A percentile compares a stretch with the other conserved stretches of the same genome.
phyloP scores from a whole-genome alignment of 2,888 invertebrate genomes.

The Augochlorella aurata region DNA sequence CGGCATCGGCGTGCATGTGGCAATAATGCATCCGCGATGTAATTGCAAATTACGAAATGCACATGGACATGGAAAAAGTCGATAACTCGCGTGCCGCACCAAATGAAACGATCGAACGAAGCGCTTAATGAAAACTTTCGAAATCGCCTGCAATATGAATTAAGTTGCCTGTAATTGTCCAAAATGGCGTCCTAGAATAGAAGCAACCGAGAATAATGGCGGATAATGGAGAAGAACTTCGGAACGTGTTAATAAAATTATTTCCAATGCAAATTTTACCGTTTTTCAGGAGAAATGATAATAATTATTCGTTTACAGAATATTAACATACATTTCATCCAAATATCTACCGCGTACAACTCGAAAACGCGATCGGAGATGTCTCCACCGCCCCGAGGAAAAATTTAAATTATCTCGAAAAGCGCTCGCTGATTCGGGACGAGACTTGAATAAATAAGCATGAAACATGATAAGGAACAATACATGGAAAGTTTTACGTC shows the following conservation, averaged over 20 bases:
- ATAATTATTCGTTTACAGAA: background rate
- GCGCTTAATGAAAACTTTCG: background rate
- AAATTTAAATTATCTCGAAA: conserved; percentile 51
- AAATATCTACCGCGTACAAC: background rate
- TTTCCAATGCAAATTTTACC: background rate
- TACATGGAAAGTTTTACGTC: conserved; percentile 54
- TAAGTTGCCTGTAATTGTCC: background rate
- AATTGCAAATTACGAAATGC: background rate
- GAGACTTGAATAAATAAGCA: conserved; percentile 42
- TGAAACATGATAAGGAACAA: conserved; percentile 70
- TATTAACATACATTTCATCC: background rate
- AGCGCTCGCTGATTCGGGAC: conserved; percentile 14
- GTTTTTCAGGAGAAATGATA: background rate
- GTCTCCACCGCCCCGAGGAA: conserved; percentile 46
- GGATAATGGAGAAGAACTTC: background rate
- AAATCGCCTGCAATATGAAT: background rate
- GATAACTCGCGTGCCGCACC: background rate
- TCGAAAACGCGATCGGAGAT: background rate
- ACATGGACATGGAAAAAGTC: background rate
- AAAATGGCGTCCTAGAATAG: background rate
- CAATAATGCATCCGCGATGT: background rate
- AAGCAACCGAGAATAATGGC: background rate
- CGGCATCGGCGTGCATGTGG: background rate
- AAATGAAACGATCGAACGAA: background rate
- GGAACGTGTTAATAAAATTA: background rate